Evolutionary conservation across 2,888 invertebrate genomes (phyloP).

Genomic region (Agrochola lychnidis): DNA sequence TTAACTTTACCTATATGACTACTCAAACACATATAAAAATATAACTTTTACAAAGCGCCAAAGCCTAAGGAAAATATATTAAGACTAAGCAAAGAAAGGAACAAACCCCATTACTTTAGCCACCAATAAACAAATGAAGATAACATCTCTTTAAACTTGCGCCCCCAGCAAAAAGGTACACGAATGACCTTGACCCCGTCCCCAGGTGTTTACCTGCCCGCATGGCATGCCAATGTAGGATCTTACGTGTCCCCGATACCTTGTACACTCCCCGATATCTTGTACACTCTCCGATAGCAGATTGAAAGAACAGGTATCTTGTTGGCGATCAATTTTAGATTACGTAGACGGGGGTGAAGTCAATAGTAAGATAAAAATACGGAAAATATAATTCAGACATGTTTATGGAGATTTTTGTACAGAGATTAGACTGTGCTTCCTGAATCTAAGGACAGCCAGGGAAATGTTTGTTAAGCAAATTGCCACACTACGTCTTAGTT

Average conservation of each 20-base stretch:
- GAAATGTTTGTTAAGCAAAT: not conserved
- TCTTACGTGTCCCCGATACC: slow-evolving; percentile 63
- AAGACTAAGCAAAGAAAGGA: not conserved
- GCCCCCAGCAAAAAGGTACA: slow-evolving; percentile 61
- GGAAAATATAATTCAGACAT: not conserved
- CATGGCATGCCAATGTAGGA: slow-evolving; percentile 68
- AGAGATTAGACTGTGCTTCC: not conserved
- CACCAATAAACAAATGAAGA: slow-evolving; percentile 13
- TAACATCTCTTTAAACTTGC: slow-evolving; percentile 48
- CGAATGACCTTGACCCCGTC: slow-evolving; percentile 72
- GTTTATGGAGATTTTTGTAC: not conserved
- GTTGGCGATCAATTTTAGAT: slow-evolving; percentile 50
- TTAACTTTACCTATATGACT: not conserved
- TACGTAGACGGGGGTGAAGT: slow-evolving; percentile 16
- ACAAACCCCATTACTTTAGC: not conserved
- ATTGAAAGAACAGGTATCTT: slow-evolving; percentile 41
- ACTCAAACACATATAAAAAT: not conserved
- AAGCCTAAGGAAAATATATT: not conserved
- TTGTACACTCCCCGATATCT: slow-evolving; percentile 43
- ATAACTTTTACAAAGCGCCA: no score
- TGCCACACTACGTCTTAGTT: not conserved
- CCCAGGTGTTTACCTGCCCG: slow-evolving; percentile 73
- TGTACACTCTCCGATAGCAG: slow-evolving; percentile 39
- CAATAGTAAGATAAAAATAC: not conserved
- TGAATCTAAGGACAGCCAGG: not conserved